Base-by-base conservation (phyloP, 2,888 invertebrate species). In the Drosophila lacicola region DNA sequence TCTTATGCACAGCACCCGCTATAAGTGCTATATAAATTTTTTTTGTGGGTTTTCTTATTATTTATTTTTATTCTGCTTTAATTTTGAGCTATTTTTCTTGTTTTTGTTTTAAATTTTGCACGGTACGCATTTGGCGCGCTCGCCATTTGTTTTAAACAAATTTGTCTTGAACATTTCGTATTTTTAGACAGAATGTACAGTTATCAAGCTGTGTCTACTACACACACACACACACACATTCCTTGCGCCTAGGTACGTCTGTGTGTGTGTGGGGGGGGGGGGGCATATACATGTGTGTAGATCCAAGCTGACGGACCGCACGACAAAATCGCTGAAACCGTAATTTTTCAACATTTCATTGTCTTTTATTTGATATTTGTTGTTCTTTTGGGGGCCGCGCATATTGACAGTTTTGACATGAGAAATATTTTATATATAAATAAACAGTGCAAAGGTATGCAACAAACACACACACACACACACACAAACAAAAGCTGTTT, bases 401-500 rank as follows among this genome's bases (percentile, higher is more conserved):
- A 53, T 88, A 90, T 85, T 85, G 84, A 85, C 84, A 90, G 62
- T 70, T 90, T 86, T 85, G 90, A 88, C 89, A 75, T 47, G 62
- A 25, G 39, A 37, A 65, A 71, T 72, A 51, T 63, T 62, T 58
- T 77, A 58, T 57, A 56, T 45, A 53, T 47, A 56, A 62, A 55
- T 42, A 19, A 34, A 41, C 19, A 46, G 34, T 34, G 37, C 21
- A 45, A 13, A 39, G 14, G 34, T 58, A 46, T 60, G 47, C 42
- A 45, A 44, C 36, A 37, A 34, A 44, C 41, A 61, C 45, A 62
- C 36, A 49, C 29, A 53, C 53, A 60, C 44, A 44, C 14, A 51
- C 47, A 44, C 14, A 14, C 17, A 13, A 29, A 5, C 4, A 21
- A 14, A 29, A 34, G 68, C 54, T 54, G 39, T 45, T 33, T 36